Evolutionary conservation across 2,113 vertebrate genomes (phyloP).

Genomic region (Tetrax tetrax): DNA sequence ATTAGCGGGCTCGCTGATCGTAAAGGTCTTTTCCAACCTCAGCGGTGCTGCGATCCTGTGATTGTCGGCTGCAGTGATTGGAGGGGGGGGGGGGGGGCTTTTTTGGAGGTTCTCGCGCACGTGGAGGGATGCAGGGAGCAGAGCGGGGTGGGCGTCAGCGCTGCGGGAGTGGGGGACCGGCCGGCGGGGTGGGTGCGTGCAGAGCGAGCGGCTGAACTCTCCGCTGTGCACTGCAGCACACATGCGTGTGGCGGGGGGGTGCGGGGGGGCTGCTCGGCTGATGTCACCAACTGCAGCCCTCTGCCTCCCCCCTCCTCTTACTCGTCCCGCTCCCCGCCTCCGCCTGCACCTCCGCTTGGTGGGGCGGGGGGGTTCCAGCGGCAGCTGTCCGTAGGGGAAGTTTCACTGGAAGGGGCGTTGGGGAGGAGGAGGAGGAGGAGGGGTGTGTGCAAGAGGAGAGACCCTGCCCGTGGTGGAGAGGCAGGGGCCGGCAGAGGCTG

Average conservation of each 20-base stretch:
- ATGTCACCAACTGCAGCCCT: conserved; percentile 13
- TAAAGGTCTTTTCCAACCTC: too few species aligned
- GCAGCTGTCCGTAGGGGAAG: neutral
- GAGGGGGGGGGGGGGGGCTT: too few species aligned
- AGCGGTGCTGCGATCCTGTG: too few species aligned
- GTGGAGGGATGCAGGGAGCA: neutral
- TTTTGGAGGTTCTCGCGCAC: neutral
- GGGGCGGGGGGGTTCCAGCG: neutral
- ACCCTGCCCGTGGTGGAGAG: neutral
- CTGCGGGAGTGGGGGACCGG: accelerated
- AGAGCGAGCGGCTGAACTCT: neutral
- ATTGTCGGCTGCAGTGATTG: neutral
- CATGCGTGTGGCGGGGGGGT: neutral
- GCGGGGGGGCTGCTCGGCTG: neutral
- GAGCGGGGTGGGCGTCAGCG: too few species aligned
- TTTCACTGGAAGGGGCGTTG: neutral
- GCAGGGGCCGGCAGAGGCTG: neutral
- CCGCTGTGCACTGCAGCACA: neutral
- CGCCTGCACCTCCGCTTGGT: neutral
- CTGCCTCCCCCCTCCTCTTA: neutral
- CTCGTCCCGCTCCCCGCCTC: neutral
- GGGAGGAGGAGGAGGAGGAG: neutral
- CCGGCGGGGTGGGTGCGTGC: accelerated
- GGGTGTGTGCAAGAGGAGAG: neutral
- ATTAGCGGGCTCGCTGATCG: too few species aligned